Conservation (phyloP, 92 coral and sea anemone species). For the Porites rus region DNA sequence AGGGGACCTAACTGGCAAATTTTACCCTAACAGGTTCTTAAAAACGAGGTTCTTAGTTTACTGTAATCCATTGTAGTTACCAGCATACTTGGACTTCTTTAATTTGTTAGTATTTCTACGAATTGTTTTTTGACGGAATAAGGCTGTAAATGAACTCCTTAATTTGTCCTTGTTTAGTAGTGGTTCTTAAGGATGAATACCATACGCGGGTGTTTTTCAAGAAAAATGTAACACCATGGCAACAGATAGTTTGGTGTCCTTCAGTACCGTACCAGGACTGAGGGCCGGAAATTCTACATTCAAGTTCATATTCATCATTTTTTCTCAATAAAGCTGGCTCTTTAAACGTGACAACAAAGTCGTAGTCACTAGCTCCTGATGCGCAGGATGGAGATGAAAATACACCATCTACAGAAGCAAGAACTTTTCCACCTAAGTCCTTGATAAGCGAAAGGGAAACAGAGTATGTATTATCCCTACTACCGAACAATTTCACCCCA, state of each 20-base stretch:
- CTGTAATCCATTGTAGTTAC: too few species aligned
- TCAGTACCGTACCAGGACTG: neutral
- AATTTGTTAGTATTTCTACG: neutral
- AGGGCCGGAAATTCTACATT: neutral
- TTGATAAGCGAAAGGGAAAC: neutral
- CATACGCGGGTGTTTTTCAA: neutral
- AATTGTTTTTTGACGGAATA: neutral
- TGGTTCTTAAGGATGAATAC: neutral
- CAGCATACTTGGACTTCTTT: too few species aligned
- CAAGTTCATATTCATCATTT: neutral
- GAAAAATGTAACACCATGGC: neutral
- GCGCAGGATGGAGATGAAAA: neutral
- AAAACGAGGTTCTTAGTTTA: too few species aligned
- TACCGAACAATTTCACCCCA: conserved; percentile 3
- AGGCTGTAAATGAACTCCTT: neutral
- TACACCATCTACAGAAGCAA: neutral
- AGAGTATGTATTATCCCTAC: neutral
- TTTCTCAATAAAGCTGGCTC: neutral
- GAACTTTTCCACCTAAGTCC: neutral
- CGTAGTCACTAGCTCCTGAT: neutral
- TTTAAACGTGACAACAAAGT: neutral
- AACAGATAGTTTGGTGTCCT: neutral
- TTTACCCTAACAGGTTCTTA: too few species aligned
- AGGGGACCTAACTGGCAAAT: too few species aligned
- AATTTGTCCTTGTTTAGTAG: neutral